A percentile compares a stretch with the other conserved stretches of the same genome.
Conservation (phyloP, 2,888 invertebrate species). For the Merodon equestris region DNA sequence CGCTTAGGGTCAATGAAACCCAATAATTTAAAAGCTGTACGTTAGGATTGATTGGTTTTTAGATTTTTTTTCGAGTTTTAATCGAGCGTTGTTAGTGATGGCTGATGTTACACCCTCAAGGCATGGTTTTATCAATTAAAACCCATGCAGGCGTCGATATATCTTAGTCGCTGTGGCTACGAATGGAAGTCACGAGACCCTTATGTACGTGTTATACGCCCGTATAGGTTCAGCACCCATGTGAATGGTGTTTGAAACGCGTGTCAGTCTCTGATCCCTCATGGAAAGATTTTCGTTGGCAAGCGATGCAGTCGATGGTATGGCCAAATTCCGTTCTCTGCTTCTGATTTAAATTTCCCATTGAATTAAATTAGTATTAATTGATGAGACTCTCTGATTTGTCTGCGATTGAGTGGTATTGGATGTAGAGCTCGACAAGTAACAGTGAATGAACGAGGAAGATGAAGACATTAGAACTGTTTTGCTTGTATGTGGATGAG, state of each 20-base stretch:
- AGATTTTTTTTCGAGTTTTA: not conserved
- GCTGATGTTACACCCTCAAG: constrained; percentile 37
- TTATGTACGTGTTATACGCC: constrained; percentile 43
- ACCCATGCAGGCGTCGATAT: constrained; percentile 59
- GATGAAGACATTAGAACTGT: too few relatives aligned
- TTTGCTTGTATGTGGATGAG: too few relatives aligned
- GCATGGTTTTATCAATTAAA: constrained; percentile 39
- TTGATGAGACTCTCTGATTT: constrained; percentile 65
- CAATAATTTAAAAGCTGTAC: not conserved
- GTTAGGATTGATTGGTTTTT: not conserved
- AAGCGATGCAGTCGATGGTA: constrained; percentile 7
- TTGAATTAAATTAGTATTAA: constrained; percentile 65
- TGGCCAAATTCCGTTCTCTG: constrained; percentile 18
- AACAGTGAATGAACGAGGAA: too few relatives aligned
- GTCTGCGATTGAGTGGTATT: constrained; percentile 58
- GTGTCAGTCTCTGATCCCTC: constrained; percentile 36
- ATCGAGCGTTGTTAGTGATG: constrained; percentile 3
- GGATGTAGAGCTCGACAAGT: constrained; percentile 34
- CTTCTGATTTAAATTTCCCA: constrained; percentile 35
- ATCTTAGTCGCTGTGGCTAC: constrained; percentile 34
- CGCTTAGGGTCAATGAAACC: constrained; percentile 38
- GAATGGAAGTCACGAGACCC: constrained; percentile 33
- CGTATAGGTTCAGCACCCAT: constrained; percentile 42
- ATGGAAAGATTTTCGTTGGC: constrained; percentile 9
- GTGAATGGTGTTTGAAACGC: constrained; percentile 35